Base-by-base conservation (phyloP, 2,888 invertebrate species). In the Sepiola atlantica region DNA sequence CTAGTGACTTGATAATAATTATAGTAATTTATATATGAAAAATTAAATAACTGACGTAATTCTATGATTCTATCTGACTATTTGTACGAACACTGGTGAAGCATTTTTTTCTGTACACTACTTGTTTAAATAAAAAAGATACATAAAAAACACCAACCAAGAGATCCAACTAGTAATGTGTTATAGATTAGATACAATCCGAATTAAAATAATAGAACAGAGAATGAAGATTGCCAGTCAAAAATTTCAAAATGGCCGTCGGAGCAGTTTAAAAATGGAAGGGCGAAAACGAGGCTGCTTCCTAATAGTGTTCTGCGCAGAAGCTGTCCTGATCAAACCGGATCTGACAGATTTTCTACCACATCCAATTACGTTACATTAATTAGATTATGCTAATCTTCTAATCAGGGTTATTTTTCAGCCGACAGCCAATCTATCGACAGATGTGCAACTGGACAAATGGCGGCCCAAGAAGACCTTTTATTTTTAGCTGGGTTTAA, bases 271-370 rank as follows among this genome's bases (percentile, higher is more conserved):
- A 32, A 14, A 14, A n/a, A 45, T n/a, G n/a, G 77, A 77, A 77
- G 77, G 77, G 77, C n/a, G 77, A 77, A 77, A 77, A 77, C n/a
- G 77, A 77, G 77, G 77, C n/a, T 77, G 77, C 16, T 77, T 77
- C 77, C n/a, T 16, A 4, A 77, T 16, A n/a, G 61, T 24, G 28
- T 28, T 61, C 12, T 77, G 77, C n/a, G 77, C 77, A 77, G 32
- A n/a, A 77, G 16, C 77, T 77, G n/a, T 18, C 32, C n/a, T n/a
- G 14, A 77, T 32, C 32, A 18, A 32, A 77, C n/a, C n/a, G 32
- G 77, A 77, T n/a, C 77, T n/a, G 77, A 77, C 77, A 77, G 77
- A n/a, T 16, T 45, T 77, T 77, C 77, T 77, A 32, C 32, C 77
- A 77, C n/a, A 77, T n/a, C 14, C 77, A 77, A 77, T 77, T 77